Base-by-base conservation (phyloP, 2,113 vertebrate genomes). In the Poeciliopsis turrubarensis region DNA sequence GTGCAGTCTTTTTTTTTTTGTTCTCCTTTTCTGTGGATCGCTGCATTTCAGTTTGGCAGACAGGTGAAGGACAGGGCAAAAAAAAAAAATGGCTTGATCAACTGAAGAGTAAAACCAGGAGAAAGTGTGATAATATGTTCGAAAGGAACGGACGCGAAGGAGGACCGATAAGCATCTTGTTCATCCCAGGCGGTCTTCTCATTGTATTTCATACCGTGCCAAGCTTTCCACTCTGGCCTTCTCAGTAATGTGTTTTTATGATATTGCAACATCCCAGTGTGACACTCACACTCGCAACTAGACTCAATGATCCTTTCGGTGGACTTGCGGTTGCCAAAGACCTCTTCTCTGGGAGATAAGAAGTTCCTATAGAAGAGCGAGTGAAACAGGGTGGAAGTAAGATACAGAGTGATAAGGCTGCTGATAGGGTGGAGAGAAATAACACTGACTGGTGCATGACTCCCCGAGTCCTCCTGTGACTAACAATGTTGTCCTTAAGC, bases 401-500 rank as follows among this genome's bases (percentile, higher is more conserved):
- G 82, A 89, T 74, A 84, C 78, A 82, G 78, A 83, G 82, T 78
- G 89, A 86, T 89, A 85, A 80, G 79, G 32, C 77, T 73, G 65
- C 80, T 79, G 87, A 91, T 90, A 74, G 34, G 19, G 60, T 2
- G 44, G 67, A 79, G 75, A 80, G 74, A 77, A 85, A 85, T 81
- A 87, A 86, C 72, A 85, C 37, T 77, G 68, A 68, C 75, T 70
- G 29, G 75, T 80, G 73, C 72, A 77, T 81, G 78, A 84, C 84
- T 81, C 65, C 68, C 54, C 64, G 31, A 67, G 31, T 70, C 75
- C 79, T 61, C 86, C 82, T 85, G 41, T 90, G 85, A 91, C 85
- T 89, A 88, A 91, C 90, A 90, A 86, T 87, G 84, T 81, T 93
- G 84, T 91, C 86, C 78, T 86, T 88, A 85, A 80, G 81, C 73